Base-by-base conservation (phyloP, 2,888 invertebrate species). In the Athrips mouffetella region DNA sequence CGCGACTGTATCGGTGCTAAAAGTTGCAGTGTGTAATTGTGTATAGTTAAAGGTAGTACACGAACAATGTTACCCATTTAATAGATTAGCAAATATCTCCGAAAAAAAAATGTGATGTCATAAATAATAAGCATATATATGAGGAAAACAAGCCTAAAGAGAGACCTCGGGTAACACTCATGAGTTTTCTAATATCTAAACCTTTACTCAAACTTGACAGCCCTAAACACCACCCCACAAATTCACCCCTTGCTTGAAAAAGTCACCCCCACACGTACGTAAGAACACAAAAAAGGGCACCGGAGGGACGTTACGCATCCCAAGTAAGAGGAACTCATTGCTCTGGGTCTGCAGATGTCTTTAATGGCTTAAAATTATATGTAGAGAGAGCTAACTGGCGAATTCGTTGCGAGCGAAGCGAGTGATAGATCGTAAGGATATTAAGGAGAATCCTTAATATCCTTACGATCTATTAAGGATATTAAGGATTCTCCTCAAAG, bases 281-380 rank as follows among this genome's bases (percentile, higher is more conserved):
- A 80, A 74, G 72, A 80, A 80, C 74, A 83, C 74, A 87, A 86
- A 81, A 87, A 87, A 86, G 83, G 83, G 82, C 82, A 77, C 78
- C 74, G 70, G 65, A 82, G 83, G 84, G 86, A 82, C 78, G 84
- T 62, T 73, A 76, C 84, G 85, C 85, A 85, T 85, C 83, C 78
- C 80, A 81, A 85, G 84, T 82, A 84, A 82, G 80, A 75, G 73
- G 63, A 75, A 71, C 86, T 84, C 84, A 84, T 83, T 83, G 82
- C 80, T 65, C 72, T 70, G 75, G 81, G 78, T 75, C 86, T 84
- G 82, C 87, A 88, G 88, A 88, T 88, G 87, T 84, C 83, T 86
- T 84, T 88, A 87, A 88, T 87, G 86, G 84, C 80, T 84, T 87
- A 84, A 87, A 88, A 87, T 88, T 87, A 85, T 87, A 84, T 81